Conservation (phyloP, 64 coral and sea anemone genomes). For the Acropora yongei region DNA sequence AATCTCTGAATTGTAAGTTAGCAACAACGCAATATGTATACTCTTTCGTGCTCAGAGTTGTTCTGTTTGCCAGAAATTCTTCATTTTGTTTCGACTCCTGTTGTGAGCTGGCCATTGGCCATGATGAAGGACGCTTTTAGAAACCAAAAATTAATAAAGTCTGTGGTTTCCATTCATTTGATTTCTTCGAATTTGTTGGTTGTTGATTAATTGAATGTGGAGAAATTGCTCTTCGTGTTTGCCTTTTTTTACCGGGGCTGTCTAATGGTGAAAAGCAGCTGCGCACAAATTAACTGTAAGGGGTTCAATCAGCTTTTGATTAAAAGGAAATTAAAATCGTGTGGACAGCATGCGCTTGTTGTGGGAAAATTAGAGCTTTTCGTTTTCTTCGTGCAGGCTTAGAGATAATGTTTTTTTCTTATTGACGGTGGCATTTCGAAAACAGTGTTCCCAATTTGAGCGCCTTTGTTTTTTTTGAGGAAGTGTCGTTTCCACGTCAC, state of each 20-base stretch:
- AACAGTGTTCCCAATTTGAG: too few species aligned
- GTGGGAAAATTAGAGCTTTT: not conserved
- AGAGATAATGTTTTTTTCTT: not conserved
- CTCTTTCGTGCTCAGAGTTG: not conserved
- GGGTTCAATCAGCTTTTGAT: not conserved
- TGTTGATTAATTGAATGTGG: not conserved
- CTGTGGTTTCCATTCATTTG: not conserved
- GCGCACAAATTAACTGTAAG: not conserved
- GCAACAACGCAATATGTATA: not conserved
- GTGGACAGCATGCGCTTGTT: not conserved
- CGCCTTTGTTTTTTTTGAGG: too few species aligned
- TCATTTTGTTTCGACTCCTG: not conserved
- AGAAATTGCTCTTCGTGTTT: not conserved
- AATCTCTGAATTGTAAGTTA: not conserved
- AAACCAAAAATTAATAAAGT: not conserved
- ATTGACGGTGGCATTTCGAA: too few species aligned
- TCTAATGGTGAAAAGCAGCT: not conserved
- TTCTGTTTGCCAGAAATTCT: not conserved
- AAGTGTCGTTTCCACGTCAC: slow-evolving; percentile 41
- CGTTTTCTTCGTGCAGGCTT: not conserved
- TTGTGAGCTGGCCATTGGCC: too few species aligned
- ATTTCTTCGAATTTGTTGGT: not conserved
- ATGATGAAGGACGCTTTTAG: too few species aligned
- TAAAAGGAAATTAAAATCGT: not conserved
- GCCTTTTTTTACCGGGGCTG: not conserved